phyloP scores from a whole-genome alignment of 2,113 vertebrate species.

The Tursiops truncatus region DNA sequence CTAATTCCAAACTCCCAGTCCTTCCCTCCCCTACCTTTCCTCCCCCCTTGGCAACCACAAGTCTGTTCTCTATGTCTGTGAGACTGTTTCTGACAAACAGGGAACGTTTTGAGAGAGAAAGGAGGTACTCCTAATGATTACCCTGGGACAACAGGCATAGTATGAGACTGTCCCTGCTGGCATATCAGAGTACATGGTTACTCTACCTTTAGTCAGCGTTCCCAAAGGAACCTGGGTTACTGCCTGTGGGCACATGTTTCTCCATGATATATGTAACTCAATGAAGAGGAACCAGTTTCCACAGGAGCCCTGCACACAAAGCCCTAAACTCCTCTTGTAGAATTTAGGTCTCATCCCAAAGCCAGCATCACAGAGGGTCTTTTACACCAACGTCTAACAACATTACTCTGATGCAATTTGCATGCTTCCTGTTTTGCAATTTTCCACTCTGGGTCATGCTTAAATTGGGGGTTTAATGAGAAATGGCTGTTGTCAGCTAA shows the following conservation, averaged over 20 bases:
- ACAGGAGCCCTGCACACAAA: neutral
- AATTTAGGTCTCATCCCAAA: neutral
- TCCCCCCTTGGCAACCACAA: neutral
- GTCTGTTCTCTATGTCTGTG: neutral
- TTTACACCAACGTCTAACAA: slow-evolving; percentile 25
- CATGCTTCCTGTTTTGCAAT: slow-evolving; percentile 61
- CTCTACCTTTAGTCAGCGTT: neutral
- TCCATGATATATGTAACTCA: neutral
- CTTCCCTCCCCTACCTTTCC: neutral
- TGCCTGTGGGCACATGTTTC: neutral
- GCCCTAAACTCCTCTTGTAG: neutral
- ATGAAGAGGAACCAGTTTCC: neutral
- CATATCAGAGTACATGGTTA: neutral
- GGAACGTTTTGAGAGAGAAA: neutral
- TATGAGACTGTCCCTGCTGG: neutral
- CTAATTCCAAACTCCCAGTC: neutral
- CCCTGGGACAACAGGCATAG: neutral
- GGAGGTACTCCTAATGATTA: neutral
- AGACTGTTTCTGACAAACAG: neutral
- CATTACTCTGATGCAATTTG: slow-evolving; percentile 50
- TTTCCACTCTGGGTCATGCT: slow-evolving; percentile 36
- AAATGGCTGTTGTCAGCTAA: slow-evolving; percentile 49
- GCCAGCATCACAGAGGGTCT: neutral
- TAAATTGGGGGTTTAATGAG: slow-evolving; percentile 59
- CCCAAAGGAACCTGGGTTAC: neutral